These are phyloP conservation scores for Penaeus monodon DNA, from an alignment of 2,888 invertebrate species.

Conservation along the genomic window DNA sequence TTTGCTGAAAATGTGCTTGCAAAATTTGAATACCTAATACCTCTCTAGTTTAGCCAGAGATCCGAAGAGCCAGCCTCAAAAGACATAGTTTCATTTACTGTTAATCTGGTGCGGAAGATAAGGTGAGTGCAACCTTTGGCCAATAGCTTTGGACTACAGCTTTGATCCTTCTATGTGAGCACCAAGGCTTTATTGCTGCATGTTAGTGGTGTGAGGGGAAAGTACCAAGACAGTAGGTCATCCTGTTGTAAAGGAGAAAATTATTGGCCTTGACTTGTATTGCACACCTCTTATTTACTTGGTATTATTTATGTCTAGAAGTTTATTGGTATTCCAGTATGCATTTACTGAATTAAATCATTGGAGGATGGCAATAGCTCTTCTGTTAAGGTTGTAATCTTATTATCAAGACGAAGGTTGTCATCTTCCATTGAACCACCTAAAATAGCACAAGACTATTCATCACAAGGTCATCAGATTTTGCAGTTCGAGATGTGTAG, in stretches of 20 bases:
- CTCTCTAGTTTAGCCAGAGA: constrained; percentile 6
- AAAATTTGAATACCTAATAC: constrained; percentile 29
- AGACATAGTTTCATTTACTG: constrained; percentile 10
- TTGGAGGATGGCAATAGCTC: background rate
- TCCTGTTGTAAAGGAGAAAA: background rate
- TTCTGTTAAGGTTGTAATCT: background rate
- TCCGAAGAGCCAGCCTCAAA: constrained; percentile 33
- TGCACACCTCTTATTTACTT: too few species aligned
- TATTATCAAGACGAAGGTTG: background rate
- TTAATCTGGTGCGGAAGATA: constrained; percentile 5
- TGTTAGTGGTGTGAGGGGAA: constrained; percentile 27
- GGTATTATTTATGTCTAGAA: too few species aligned
- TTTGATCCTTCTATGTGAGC: constrained; percentile 24
- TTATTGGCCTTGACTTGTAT: constrained; percentile 3
- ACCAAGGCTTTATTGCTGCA: constrained; percentile 40
- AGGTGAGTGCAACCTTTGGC: constrained; percentile 34
- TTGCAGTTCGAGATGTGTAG: too few species aligned
- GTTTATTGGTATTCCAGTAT: too few species aligned
- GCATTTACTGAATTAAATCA: background rate
- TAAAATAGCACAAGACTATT: too few species aligned
- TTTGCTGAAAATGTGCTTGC: constrained; percentile 39
- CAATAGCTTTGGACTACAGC: constrained; percentile 32
- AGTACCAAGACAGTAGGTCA: constrained; percentile 3
- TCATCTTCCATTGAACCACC: constrained; percentile 11
- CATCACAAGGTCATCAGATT: too few species aligned